Base-by-base conservation (phyloP, 2,113 vertebrate genomes). In the Dipodomys stephensi region DNA sequence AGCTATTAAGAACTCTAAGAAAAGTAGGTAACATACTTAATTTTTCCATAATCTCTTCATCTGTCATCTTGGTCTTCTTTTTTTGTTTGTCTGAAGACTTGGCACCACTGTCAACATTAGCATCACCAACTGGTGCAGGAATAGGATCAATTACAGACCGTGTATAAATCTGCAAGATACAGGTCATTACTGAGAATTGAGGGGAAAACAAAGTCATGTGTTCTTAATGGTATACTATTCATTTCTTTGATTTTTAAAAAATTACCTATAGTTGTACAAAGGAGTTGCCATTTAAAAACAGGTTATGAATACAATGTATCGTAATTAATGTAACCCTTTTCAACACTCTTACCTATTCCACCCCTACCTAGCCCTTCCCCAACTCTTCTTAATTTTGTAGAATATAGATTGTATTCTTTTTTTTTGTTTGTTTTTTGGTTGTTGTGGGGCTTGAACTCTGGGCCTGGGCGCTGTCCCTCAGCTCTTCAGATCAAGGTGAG, bases 31-130 rank as follows among this genome's bases (percentile, higher is more conserved):
- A 98, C 98, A 95, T 98, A 99, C 99, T 98, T 96, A 99, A 98
- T 98, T 99, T 99, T 96, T 99, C 99, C 99, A 99, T 99, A 96
- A 99, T 99, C 97, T 99, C 99, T 96, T 99, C 99, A 81, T 99
- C 99, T 0, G 99, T 99, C 99, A 99, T 99, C 97, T 99, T 99
- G 91, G 98, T 98, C 97, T 99, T 99, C 98, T 99, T 99, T 83
- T 99, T 99, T 98, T 99, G 99, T 96, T 98, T 98, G 82, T 99
- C 99, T 28, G 98, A 97, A 0, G 98, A 98, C 96, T 99, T 99
- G 4, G 98, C 98, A 35, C 98, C 98, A 6, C 97, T 81, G 23
- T 99, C 99, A 18, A 98, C 98, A 12, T 98, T 98, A 3, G 98
- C 49, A 96, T 99, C 98, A 0, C 98, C 94, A 60, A 97, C 98